A percentile compares a stretch with the other conserved stretches of the same genome.
These are phyloP conservation scores for Gyps fulvus DNA, from an alignment of 2,113 vertebrate species.

Conservation along the genomic window DNA sequence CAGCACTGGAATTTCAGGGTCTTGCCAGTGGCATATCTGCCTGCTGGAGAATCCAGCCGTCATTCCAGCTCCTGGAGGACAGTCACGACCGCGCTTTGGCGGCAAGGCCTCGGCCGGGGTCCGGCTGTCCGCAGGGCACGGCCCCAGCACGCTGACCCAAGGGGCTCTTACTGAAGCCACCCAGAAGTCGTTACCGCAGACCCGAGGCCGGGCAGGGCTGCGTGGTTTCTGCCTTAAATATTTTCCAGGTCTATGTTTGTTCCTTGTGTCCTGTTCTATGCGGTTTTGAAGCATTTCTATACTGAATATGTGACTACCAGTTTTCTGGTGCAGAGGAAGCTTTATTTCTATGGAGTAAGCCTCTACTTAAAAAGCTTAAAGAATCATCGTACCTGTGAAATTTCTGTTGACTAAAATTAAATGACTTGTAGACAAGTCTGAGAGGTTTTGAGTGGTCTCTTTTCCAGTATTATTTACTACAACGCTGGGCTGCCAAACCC, in stretches of 20 bases:
- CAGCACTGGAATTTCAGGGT: accelerated
- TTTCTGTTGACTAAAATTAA: not conserved
- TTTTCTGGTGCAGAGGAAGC: not conserved
- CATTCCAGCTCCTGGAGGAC: accelerated
- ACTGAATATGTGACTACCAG: not conserved
- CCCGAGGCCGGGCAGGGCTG: not conserved
- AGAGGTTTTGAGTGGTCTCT: not conserved
- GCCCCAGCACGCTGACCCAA: not conserved
- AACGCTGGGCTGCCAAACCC: not conserved
- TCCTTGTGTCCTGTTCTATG: not conserved
- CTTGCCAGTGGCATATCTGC: accelerated
- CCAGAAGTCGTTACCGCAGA: accelerated
- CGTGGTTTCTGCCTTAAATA: accelerated
- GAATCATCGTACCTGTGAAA: not conserved
- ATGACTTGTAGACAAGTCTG: not conserved
- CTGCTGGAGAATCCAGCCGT: too few species aligned
- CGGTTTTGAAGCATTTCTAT: not conserved
- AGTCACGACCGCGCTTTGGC: accelerated
- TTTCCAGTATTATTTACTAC: not conserved
- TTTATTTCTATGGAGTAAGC: not conserved
- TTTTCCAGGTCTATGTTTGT: not conserved
- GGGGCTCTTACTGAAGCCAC: too few species aligned
- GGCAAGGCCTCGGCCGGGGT: too few species aligned
- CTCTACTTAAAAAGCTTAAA: not conserved
- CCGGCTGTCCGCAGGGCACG: accelerated